A percentile compares a stretch with the other conserved stretches of the same genome.
Evolutionary conservation across 2,888 invertebrate species (phyloP).

Genomic region (Cheilosia grossa): DNA sequence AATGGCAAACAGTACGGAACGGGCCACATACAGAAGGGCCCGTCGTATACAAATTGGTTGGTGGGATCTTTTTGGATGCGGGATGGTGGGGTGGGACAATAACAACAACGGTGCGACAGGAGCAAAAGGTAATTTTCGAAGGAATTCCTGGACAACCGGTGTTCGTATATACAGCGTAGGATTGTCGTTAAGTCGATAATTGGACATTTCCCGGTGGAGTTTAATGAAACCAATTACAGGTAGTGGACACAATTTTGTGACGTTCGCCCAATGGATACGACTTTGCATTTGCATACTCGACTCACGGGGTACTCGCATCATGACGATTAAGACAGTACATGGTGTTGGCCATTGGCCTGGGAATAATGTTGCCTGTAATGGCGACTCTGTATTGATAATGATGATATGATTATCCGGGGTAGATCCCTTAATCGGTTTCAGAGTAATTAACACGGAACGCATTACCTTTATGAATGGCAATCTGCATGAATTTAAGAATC

Average conservation of each 20-base stretch:
- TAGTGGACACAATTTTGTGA: constrained; percentile 74
- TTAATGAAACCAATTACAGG: constrained; percentile 76
- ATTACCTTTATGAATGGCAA: constrained; percentile 68
- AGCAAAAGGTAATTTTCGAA: constrained; percentile 58
- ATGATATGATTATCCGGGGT: constrained; percentile 74
- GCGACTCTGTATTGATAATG: constrained; percentile 66
- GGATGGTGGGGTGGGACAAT: neutral
- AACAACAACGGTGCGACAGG: neutral
- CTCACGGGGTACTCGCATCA: constrained; percentile 22
- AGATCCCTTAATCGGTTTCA: constrained; percentile 74
- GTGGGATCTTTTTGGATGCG: constrained; percentile 35
- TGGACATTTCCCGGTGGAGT: constrained; percentile 72
- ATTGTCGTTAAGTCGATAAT: constrained; percentile 76
- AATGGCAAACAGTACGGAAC: constrained; percentile 67
- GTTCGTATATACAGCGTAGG: constrained; percentile 43
- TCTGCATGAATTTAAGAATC: constrained; percentile 72
- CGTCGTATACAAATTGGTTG: constrained; percentile 42
- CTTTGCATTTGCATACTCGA: constrained; percentile 68
- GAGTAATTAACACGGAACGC: constrained; percentile 70
- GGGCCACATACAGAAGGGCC: neutral
- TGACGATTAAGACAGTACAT: constrained; percentile 56
- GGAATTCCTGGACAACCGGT: constrained; percentile 41
- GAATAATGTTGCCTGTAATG: constrained; percentile 41
- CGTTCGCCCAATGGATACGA: constrained; percentile 60
- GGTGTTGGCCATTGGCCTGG: constrained; percentile 19